phyloP scores from a whole-genome alignment of 1,140 invertebrate species.

The Drosophila tropicalis region DNA sequence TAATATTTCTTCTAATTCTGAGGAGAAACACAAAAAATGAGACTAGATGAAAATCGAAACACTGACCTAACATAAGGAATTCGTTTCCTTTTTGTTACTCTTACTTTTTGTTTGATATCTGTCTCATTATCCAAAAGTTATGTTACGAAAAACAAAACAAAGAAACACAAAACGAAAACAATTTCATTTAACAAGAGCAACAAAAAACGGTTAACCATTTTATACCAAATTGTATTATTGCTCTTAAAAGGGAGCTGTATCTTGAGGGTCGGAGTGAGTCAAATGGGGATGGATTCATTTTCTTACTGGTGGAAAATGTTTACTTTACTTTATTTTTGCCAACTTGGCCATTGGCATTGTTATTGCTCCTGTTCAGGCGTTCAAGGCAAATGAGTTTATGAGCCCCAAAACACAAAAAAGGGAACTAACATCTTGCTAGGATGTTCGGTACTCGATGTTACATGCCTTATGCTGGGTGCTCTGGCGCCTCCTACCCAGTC shows the following conservation, averaged over 20 bases:
- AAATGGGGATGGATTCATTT: constrained; percentile 3
- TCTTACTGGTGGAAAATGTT: constrained; percentile 51
- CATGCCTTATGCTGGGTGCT: constrained; percentile 35
- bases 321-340: constrained; percentile 60
- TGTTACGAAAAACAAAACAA: constrained; percentile 37
- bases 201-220: constrained; percentile 38
- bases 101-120: constrained; percentile 38
- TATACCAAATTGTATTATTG: constrained; percentile 73
- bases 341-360: constrained; percentile 41
- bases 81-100: background rate
- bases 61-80: too few relatives aligned
- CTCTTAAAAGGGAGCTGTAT: constrained; percentile 30
- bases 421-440: constrained; percentile 65
- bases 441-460: constrained; percentile 2
- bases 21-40: background rate
- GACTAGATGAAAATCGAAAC: background rate
- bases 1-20: too few relatives aligned
- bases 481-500: constrained; percentile 29
- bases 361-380: constrained; percentile 38
- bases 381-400: constrained; percentile 69
- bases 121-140: constrained; percentile 55
- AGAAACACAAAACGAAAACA: constrained; percentile 40
- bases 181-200: constrained; percentile 41
- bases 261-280: constrained; percentile 3
- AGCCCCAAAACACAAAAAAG: constrained; percentile 31